A percentile compares a stretch with the other conserved stretches of the same genome.
phyloP scores from a whole-genome alignment of 2,797 vertebrate species.

The Pachyuromys duprasi region DNA sequence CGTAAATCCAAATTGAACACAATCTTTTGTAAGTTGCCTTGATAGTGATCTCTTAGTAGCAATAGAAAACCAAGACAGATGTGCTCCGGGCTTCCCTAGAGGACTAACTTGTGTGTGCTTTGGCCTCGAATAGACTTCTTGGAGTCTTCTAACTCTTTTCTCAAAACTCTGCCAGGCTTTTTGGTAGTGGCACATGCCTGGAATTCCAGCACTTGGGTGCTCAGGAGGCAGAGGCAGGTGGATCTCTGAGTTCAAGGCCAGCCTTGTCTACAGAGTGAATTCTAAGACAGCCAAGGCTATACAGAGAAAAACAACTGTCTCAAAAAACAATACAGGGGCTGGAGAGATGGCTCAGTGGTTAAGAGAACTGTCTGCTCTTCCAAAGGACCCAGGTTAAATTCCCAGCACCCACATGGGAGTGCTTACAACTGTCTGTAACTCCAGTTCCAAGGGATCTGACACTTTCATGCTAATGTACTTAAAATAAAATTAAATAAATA shows the following conservation, averaged over 20 bases:
- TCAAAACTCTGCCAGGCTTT: neutral
- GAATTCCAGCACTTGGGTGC: neutral
- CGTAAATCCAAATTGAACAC: neutral
- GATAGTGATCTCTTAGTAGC: neutral
- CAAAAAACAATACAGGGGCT: neutral
- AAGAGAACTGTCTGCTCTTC: too few species aligned
- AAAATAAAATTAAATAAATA: too few species aligned
- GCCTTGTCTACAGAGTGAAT: neutral
- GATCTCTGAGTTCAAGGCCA: neutral
- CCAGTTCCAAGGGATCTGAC: too few species aligned
- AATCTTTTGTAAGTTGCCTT: neutral
- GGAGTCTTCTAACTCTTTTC: neutral
- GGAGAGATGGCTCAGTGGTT: too few species aligned
- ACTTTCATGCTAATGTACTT: too few species aligned
- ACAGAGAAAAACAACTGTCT: neutral
- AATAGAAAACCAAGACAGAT: neutral
- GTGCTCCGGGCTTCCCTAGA: neutral
- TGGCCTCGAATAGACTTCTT: neutral
- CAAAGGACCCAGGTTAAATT: too few species aligned
- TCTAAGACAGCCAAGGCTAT: neutral
- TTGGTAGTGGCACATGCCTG: neutral
- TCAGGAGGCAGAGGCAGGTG: neutral
- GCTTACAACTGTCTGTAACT: too few species aligned
- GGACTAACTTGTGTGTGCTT: neutral
- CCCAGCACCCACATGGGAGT: too few species aligned